Percentiles rank a stretch among this genome's conserved stretches.
These are phyloP conservation scores for Leptopilina drosophilae DNA, from an alignment of 2,888 invertebrate genomes.

Conservation along the genomic window DNA sequence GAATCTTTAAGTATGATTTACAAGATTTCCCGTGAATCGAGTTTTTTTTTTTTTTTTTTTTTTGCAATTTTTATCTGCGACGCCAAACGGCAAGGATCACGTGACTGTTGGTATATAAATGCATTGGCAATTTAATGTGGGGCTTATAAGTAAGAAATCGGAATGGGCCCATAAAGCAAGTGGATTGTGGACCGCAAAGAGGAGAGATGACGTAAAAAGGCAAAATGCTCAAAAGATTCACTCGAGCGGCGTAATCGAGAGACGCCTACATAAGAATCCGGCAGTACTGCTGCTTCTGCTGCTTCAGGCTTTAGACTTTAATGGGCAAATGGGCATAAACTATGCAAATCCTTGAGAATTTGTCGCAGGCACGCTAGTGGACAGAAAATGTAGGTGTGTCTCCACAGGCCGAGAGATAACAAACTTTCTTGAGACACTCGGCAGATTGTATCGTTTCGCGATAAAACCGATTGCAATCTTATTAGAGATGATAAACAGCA, in stretches of 20 bases:
- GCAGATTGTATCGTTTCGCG: slow-evolving; percentile 52
- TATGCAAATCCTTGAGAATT: slow-evolving; percentile 62
- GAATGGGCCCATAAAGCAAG: slow-evolving; percentile 31
- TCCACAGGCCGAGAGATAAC: slow-evolving; percentile 33
- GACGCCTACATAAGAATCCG: slow-evolving; percentile 40
- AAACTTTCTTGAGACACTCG: slow-evolving; percentile 17
- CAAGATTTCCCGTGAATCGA: slow-evolving; percentile 32
- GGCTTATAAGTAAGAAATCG: slow-evolving; percentile 28
- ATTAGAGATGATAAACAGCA: slow-evolving; percentile 64
- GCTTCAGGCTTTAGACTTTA: slow-evolving; percentile 5
- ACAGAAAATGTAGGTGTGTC: slow-evolving; percentile 57
- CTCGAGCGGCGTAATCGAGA: not conserved
- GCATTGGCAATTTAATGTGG: not conserved
- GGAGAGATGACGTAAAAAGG: slow-evolving; percentile 29
- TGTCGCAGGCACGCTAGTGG: slow-evolving; percentile 60
- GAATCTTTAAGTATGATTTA: slow-evolving; percentile 38
- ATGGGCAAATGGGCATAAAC: slow-evolving; percentile 52
- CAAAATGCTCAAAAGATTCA: slow-evolving; percentile 28
- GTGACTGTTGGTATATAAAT: not conserved
- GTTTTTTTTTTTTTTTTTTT: not conserved
- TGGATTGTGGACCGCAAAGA: slow-evolving; percentile 21
- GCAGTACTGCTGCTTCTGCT: not conserved
- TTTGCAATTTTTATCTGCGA: not conserved
- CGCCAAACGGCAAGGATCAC: slow-evolving; percentile 5
- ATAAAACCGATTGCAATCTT: slow-evolving; percentile 64